These are phyloP conservation scores for Plemyria rubiginata DNA, from an alignment of 2,888 invertebrate genomes.

Conservation along the genomic window DNA sequence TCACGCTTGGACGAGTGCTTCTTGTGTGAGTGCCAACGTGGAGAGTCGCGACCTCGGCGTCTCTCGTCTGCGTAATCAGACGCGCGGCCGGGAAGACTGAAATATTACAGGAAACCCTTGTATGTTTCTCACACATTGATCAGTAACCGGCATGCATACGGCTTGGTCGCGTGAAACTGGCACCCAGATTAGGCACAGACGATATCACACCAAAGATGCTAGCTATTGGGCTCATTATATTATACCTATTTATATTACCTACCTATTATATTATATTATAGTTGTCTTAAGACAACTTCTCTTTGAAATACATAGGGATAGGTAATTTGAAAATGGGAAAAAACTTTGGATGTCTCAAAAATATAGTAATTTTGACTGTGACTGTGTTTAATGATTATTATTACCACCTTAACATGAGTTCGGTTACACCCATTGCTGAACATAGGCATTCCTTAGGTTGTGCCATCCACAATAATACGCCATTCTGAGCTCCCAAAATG, in stretches of 20 bases:
- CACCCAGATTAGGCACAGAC: too few relatives aligned
- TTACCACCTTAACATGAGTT: not conserved
- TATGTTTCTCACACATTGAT: not conserved
- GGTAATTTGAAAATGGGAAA: not conserved
- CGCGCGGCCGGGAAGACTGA: conserved; percentile 86
- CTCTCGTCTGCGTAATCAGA: conserved; percentile 74
- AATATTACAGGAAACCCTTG: conserved; percentile 2
- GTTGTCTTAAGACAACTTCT: not conserved
- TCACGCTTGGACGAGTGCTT: conserved; percentile 85
- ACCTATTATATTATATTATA: too few relatives aligned
- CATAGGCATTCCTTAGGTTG: not conserved
- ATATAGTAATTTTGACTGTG: too few relatives aligned
- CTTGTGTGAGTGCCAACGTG: conserved; percentile 80
- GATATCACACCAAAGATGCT: too few relatives aligned
- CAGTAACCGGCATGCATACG: too few relatives aligned
- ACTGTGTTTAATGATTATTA: too few relatives aligned
- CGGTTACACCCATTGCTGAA: too few relatives aligned
- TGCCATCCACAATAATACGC: not conserved
- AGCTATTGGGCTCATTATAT: too few relatives aligned
- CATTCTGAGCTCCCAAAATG: not conserved
- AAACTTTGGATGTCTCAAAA: not conserved
- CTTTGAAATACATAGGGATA: not conserved
- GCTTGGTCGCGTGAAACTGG: too few relatives aligned
- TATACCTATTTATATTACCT: too few relatives aligned
- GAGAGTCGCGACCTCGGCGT: conserved; percentile 74